Base-by-base conservation (phyloP, 2,888 invertebrate species). In the Hyles lineata region DNA sequence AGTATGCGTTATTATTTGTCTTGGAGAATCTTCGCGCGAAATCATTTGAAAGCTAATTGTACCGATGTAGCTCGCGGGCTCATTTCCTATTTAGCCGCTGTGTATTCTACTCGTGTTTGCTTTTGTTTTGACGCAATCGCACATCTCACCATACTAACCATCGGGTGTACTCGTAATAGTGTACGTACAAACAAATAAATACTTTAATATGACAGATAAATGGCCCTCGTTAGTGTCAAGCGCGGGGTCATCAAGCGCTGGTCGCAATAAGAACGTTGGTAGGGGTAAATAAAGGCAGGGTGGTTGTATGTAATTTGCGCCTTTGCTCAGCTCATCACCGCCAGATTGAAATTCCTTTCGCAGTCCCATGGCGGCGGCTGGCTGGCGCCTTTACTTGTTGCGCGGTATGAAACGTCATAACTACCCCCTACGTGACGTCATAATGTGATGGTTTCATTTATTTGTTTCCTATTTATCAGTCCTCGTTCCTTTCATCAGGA, bases 331-430 rank as follows among this genome's bases (percentile, higher is more conserved):
- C 87, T 92, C 91, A 90, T 92, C 92, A 89, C 86, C 86, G 81
- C 88, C 92, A 92, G 92, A 93, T 94, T 93, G 92, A 91, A 92
- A 94, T 93, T 92, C 92, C 90, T 89, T 83, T 84, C 85, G 86
- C 81, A 83, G 83, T 85, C 87, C 87, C 86, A 82, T 85, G 89
- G 84, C 88, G 85, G 78, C 91, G 89, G 79, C 90, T 83, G 83
- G 73, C 85, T 84, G 92, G 91, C 92, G 92, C 92, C 90, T 79
- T 77, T 85, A 92, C 92, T 92, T 93, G 92, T 92, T 93, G 93
- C 91, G 79, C 84, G 82, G 80, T 79, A 82, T 83, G 83, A 90
- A 91, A 91, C 88, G 89, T 91, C 91, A 92, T 92, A 92, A 92
- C 91, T 85, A 88, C 89, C 87, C 67, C 87, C 84, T 86, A 89